Conservation (phyloP, 1,140 invertebrate species). For the Drosophila pseudoobscura region DNA sequence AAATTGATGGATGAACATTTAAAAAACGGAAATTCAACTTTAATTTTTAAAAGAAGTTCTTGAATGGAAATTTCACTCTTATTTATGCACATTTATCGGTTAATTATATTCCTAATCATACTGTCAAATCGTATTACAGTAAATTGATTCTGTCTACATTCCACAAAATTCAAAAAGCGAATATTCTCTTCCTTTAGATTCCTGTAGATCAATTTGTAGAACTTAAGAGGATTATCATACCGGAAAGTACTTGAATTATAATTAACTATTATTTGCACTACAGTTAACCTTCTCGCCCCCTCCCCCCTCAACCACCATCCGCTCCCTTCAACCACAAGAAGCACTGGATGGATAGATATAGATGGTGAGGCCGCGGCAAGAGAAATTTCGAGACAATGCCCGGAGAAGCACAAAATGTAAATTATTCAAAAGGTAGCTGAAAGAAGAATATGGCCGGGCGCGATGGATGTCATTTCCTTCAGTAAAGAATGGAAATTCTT, state of each 20-base stretch:
- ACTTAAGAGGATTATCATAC: slow-evolving; percentile 16
- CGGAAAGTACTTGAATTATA: slow-evolving; percentile 51
- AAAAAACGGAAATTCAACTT: neutral
- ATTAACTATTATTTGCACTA: slow-evolving; percentile 59
- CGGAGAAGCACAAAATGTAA: slow-evolving; percentile 62
- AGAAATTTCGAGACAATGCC: slow-evolving; percentile 69
- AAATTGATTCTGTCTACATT: slow-evolving; percentile 25
- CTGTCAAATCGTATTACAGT: slow-evolving; percentile 30
- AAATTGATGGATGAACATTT: slow-evolving; percentile 14
- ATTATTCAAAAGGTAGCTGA: slow-evolving; percentile 78
- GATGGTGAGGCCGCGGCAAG: slow-evolving; percentile 37
- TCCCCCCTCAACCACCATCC: too few species aligned
- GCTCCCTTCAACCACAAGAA: slow-evolving; percentile 4
- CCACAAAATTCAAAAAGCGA: neutral
- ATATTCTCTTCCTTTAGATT: neutral
- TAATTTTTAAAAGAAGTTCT: neutral
- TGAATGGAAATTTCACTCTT: neutral
- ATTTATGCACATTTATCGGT: slow-evolving; percentile 37
- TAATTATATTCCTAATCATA: slow-evolving; percentile 3
- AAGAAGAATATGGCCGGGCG: slow-evolving; percentile 50
- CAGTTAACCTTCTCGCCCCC: too few species aligned
- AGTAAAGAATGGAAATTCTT: slow-evolving; percentile 25
- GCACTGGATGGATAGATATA: slow-evolving; percentile 24
- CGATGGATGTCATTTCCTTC: slow-evolving; percentile 64
- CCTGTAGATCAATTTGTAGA: slow-evolving; percentile 18